Evolutionary conservation across 37 sponge, comb jelly and placozoan genomes (phyloP), one percentile per base, ranked within the genome.

Genomic region (Chondrosia reniformis): DNA sequence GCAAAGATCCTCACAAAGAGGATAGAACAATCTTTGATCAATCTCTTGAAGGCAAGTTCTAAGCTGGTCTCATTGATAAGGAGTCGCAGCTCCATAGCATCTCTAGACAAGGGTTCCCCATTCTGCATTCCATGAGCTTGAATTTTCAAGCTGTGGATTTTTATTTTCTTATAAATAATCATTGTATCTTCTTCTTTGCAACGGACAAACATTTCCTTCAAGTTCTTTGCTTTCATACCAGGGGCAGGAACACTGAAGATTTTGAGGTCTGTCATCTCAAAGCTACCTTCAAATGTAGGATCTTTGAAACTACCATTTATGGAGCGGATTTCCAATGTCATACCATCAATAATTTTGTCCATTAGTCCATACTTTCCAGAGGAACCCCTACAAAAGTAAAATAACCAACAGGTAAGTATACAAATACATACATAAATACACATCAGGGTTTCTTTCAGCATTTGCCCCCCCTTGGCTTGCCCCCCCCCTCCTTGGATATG

Each of bases 291-390:
- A 46, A 88, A 93, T 24, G 62, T 58, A 9, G 93, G 84, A 49
- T 88, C 83, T 31, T 36, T 40, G 67, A 93, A 88, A 2, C 37
- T 27, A 34, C 88, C 81, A 17, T 79, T 24, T 6, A 93, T 80
- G 1, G 87, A 71, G 0, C 74, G 80, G 19, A 93, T 83, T n/a
- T 85, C 89, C 6, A 93, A 67, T 27, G 75, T 75, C 93, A 93
- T 93, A 2, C 93, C 89, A 77, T 93, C 93, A 44, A 93, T 83
- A 12, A 86, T 81, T 55, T 88, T 93, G 72, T 93, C 93, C 2
- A 75, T 83, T 22, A 86, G 78, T 3, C 93, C 93, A 76, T 93
- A 93, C 33, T 77, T 88, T n/a, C 72, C 72, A 31, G 88, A 82
- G 12, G 90, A 79, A 17, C n/a, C 36, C 52, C 56, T 80, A 63